Percentiles rank a stretch among this genome's conserved stretches.
These are phyloP conservation scores for Cyprinella venusta DNA, from an alignment of 2,797 vertebrate species.

Conservation along the genomic window DNA sequence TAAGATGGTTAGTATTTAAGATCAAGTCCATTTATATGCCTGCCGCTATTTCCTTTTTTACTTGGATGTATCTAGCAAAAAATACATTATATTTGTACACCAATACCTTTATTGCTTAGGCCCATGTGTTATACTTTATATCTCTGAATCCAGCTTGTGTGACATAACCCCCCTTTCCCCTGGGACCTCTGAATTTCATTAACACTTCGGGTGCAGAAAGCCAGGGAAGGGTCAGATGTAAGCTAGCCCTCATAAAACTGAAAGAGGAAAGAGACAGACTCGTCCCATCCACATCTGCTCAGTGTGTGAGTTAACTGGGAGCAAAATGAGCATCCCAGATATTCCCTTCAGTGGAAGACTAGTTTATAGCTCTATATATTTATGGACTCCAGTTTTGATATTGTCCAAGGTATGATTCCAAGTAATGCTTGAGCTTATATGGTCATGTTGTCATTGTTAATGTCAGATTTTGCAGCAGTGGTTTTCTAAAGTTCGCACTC, in stretches of 20 bases:
- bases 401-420: neutral
- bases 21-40: neutral
- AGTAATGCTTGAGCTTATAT: neutral
- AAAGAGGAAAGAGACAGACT: conserved; percentile 53
- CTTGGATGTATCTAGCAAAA: neutral
- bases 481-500: neutral
- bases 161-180: conserved; percentile 53
- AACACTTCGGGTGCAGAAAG: conserved; percentile 44
- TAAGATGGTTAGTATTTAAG: neutral
- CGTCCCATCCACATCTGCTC: conserved; percentile 56
- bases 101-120: neutral
- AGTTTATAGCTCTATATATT: conserved; percentile 2
- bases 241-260: conserved; percentile 44
- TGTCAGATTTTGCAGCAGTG: neutral
- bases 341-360: conserved; percentile 10
- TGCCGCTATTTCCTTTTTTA: neutral
- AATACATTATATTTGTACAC: conserved; percentile 1
- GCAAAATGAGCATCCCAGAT: conserved; percentile 35
- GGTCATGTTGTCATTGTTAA: conserved; percentile 3
- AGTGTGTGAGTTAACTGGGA: conserved; percentile 34
- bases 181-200: conserved; percentile 68
- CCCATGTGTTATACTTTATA: conserved; percentile 59
- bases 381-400: neutral
- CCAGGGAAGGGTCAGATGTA: conserved; percentile 41
- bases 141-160: conserved; percentile 56